Conservation (phyloP, 2,113 vertebrate genomes). For the Aegotheles bennettii region DNA sequence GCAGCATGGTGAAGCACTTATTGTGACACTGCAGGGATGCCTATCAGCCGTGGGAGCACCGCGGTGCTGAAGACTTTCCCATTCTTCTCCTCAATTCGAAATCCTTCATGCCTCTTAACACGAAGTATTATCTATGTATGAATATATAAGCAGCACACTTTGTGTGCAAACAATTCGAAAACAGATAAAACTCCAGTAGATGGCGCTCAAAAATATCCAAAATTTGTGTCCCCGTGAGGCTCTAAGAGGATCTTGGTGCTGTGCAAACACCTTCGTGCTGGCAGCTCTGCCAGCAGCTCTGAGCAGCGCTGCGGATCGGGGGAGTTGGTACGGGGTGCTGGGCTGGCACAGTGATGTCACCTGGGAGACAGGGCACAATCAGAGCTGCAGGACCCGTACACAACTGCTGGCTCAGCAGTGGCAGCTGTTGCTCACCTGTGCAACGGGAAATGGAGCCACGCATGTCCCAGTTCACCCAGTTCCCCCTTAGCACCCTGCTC, state of each 20-base stretch:
- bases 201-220: slow-evolving; percentile 51
- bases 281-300: neutral
- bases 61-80: neutral
- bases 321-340: fast-evolving
- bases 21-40: neutral
- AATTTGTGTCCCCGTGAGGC: neutral
- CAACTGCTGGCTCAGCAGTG: neutral
- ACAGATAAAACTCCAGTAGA: neutral
- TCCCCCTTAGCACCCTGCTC: neutral
- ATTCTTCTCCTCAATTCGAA: neutral
- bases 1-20: fast-evolving
- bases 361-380: neutral
- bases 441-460: neutral
- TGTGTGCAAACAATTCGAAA: neutral
- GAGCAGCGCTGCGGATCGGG: neutral
- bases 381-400: fast-evolving
- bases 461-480: neutral
- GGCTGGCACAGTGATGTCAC: neutral
- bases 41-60: neutral
- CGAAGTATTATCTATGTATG: fast-evolving
- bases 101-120: neutral
- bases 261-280: fast-evolving
- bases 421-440: neutral
- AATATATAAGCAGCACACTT: fast-evolving
- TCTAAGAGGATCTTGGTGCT: fast-evolving